Evolutionary conservation across 2,113 vertebrate genomes (phyloP).

Genomic region (Peromyscus maniculatus): DNA sequence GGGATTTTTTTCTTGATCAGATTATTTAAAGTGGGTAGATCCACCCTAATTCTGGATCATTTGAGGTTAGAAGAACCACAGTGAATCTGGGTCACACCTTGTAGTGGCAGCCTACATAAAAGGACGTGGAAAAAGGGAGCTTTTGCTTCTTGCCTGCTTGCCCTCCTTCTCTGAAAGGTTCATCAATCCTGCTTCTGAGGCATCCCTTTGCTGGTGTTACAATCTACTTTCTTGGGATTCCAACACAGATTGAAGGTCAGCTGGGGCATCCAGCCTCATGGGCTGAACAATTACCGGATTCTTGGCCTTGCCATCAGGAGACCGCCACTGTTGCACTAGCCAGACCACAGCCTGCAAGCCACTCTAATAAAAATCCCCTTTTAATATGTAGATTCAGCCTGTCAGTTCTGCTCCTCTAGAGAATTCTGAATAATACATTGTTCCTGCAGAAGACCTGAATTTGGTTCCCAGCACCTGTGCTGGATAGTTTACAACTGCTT

Average conservation of each 20-base stretch:
- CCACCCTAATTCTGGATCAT: neutral
- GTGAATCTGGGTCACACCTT: neutral
- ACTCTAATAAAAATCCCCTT: too few relatives aligned
- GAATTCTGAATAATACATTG: neutral
- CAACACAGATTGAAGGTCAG: neutral
- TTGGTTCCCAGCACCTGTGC: neutral
- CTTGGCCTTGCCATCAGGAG: neutral
- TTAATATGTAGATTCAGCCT: neutral
- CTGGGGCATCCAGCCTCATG: neutral
- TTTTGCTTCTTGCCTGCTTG: neutral
- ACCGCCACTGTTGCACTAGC: neutral
- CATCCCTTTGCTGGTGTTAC: neutral
- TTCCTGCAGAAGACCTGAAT: neutral
- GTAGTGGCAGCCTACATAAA: neutral
- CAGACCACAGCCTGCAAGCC: neutral
- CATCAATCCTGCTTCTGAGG: neutral
- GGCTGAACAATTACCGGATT: neutral
- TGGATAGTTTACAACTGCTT: neutral
- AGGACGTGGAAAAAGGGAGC: neutral
- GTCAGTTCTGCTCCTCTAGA: neutral
- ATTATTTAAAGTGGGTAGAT: neutral
- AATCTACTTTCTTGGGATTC: neutral
- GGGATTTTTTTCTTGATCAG: neutral
- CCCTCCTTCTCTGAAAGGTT: neutral
- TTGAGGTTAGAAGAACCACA: neutral